Evolutionary conservation across 2,797 vertebrate genomes (phyloP).

Genomic region (Adrianichthys oophorus): DNA sequence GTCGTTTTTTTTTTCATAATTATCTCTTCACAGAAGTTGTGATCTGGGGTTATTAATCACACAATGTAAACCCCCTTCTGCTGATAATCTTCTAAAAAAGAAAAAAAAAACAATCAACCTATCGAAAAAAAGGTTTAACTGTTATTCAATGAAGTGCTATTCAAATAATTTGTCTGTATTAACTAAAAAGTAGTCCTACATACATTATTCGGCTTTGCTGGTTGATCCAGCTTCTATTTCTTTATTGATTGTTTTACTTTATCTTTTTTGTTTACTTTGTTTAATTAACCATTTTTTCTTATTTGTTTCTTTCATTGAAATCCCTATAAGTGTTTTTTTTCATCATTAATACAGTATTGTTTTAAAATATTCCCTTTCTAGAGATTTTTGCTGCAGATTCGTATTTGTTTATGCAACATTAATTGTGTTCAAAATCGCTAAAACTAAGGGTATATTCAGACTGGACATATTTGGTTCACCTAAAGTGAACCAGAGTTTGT

Average conservation of each 20-base stretch:
- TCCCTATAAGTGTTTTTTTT: slow-evolving; percentile 26
- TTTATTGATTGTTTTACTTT: slow-evolving; percentile 37
- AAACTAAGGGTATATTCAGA: slow-evolving; percentile 15
- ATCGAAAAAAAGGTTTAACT: not conserved
- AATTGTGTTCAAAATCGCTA: slow-evolving; percentile 7
- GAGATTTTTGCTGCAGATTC: slow-evolving; percentile 18
- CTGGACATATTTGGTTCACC: not conserved
- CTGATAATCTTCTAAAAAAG: slow-evolving; percentile 63
- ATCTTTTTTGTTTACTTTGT: slow-evolving; percentile 35
- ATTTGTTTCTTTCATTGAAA: slow-evolving; percentile 24
- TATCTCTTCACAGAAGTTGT: slow-evolving; percentile 56
- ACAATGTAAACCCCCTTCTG: slow-evolving; percentile 54
- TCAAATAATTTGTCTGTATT: slow-evolving; percentile 38
- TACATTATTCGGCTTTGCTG: slow-evolving; percentile 56
- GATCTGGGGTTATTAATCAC: slow-evolving; percentile 72
- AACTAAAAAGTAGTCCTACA: slow-evolving; percentile 41
- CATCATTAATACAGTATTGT: slow-evolving; percentile 26
- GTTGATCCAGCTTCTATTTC: slow-evolving; percentile 38
- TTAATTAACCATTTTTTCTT: slow-evolving; percentile 46
- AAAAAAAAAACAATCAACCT: too few species aligned
- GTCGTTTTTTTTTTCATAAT: slow-evolving; percentile 5
- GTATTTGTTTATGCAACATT: slow-evolving; percentile 37
- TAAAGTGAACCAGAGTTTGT: too few species aligned
- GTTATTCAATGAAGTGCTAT: slow-evolving; percentile 29
- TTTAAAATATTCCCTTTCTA: slow-evolving; percentile 27